Evolutionary conservation across 1,140 invertebrate genomes (phyloP).

Genomic region (Dendroctonus valens): DNA sequence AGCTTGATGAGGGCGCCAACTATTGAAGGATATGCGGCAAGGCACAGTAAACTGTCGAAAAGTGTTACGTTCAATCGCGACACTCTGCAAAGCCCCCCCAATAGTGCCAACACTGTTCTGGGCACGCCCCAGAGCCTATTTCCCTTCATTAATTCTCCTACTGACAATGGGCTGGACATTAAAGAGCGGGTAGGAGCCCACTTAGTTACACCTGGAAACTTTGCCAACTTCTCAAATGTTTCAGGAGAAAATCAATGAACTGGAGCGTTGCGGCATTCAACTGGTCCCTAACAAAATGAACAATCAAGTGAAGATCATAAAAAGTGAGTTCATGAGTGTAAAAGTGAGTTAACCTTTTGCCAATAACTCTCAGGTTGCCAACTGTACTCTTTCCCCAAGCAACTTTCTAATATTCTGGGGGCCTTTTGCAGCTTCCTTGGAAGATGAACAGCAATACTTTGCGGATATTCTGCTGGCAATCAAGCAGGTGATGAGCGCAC

Average conservation of each 20-base stretch:
- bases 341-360: too few relatives aligned
- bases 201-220: not conserved
- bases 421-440: constrained; percentile 45
- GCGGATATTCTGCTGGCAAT: constrained; percentile 72
- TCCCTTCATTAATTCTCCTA: constrained; percentile 36
- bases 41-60: constrained; percentile 83
- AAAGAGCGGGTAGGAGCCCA: constrained; percentile 10
- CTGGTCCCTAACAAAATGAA: constrained; percentile 44
- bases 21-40: constrained; percentile 79
- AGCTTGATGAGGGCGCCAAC: constrained; percentile 73
- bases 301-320: constrained; percentile 47
- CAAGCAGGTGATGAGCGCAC: constrained; percentile 71
- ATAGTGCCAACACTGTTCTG: constrained; percentile 51
- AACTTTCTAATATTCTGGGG: not conserved
- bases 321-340: constrained; percentile 39
- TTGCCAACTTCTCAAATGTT: not conserved
- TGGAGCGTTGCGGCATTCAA: constrained; percentile 44
- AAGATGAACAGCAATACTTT: constrained; percentile 73
- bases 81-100: constrained; percentile 75
- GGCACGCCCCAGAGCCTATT: constrained; percentile 40
- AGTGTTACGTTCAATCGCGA: constrained; percentile 85
- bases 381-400: not conserved
- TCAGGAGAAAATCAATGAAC: constrained; percentile 38
- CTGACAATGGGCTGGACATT: constrained; percentile 29
- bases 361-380: too few relatives aligned